Evolutionary conservation across 1,140 invertebrate genomes (phyloP).

Genomic region (Teleogryllus occipitalis): DNA sequence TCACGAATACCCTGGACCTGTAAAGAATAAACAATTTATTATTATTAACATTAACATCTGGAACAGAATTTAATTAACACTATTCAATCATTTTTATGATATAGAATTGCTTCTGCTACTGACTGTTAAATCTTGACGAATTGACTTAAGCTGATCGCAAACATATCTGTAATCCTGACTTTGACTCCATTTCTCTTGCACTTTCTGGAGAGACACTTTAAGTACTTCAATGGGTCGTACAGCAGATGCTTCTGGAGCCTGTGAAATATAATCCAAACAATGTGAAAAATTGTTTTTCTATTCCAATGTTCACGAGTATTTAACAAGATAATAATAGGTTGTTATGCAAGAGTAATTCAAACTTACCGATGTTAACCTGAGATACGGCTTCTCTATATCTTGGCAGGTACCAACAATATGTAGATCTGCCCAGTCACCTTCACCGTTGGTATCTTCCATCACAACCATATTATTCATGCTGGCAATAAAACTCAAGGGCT

Average conservation of each 20-base stretch:
- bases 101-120: slow-evolving; percentile 31
- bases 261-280: slow-evolving; percentile 24
- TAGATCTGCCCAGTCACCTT: slow-evolving; percentile 72
- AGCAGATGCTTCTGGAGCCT: slow-evolving; percentile 85
- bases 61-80: not conserved
- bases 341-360: not conserved
- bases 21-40: slow-evolving; percentile 17
- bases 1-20: slow-evolving; percentile 92
- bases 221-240: slow-evolving; percentile 84
- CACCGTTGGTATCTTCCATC: slow-evolving; percentile 44
- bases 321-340: not conserved
- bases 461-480: slow-evolving; percentile 35
- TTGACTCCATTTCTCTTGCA: slow-evolving; percentile 81
- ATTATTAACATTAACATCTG: not conserved
- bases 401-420: slow-evolving; percentile 89
- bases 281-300: not conserved
- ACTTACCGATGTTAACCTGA: slow-evolving; percentile 78
- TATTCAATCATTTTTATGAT: not conserved
- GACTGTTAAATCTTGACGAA: slow-evolving; percentile 96
- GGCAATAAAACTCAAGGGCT: slow-evolving; percentile 31
- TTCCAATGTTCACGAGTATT: not conserved
- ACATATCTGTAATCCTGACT: slow-evolving; percentile 91
- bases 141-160: slow-evolving; percentile 97
- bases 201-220: slow-evolving; percentile 73
- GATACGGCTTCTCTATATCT: slow-evolving; percentile 89